phyloP scores from a whole-genome alignment of 1,140 invertebrate genomes.

The Bacillus rossius region DNA sequence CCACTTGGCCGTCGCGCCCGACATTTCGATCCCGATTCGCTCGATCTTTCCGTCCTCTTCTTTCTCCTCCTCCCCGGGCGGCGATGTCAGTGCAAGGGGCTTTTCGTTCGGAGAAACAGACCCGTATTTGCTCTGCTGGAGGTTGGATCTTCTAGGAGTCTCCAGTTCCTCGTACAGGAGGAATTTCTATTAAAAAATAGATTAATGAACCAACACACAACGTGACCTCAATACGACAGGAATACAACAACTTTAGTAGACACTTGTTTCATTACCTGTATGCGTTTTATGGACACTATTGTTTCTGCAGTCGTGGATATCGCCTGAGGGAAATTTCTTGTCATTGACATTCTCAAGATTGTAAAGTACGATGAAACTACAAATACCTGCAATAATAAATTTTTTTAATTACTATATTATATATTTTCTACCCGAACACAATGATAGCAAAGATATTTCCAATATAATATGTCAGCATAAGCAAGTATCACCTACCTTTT shows the following conservation, averaged over 20 bases:
- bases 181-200: too few species aligned
- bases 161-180: too few species aligned
- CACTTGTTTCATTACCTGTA: background rate
- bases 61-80: background rate
- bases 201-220: too few species aligned
- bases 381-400: background rate
- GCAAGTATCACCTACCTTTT: conserved; percentile 81
- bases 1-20: conserved; percentile 12
- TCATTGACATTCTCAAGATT: background rate
- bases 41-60: background rate
- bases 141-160: too few species aligned
- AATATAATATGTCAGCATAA: too few species aligned
- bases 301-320: background rate
- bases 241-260: too few species aligned
- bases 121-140: too few species aligned
- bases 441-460: too few species aligned
- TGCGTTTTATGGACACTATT: background rate
- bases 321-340: background rate
- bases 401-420: too few species aligned
- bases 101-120: too few species aligned
- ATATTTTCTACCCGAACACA: too few species aligned
- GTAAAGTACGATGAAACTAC: background rate
- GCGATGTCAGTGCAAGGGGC: background rate
- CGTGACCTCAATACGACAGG: background rate
- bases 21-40: background rate